Evolutionary conservation across 2,113 vertebrate species (phyloP).

Genomic region (Heterotilapia buettikoferi): DNA sequence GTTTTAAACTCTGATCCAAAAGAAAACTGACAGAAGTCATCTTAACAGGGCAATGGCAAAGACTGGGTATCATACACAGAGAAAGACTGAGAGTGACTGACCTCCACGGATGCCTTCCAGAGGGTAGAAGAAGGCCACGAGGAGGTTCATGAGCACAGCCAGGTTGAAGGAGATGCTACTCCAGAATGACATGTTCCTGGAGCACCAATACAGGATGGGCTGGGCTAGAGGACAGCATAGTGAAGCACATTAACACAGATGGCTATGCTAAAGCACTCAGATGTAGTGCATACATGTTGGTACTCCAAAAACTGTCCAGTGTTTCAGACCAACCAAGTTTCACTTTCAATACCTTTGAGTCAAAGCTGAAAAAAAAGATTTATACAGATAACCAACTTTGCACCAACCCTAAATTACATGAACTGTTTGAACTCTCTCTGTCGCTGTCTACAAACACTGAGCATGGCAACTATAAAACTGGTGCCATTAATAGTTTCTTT

Average conservation of each 20-base stretch:
- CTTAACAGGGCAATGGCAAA: background rate
- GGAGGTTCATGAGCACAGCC: conserved; percentile 96
- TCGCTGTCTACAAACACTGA: background rate
- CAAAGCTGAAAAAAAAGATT: background rate
- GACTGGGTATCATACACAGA: background rate
- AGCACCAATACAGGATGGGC: conserved; percentile 96
- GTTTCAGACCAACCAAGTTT: background rate
- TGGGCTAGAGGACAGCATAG: conserved; percentile 76
- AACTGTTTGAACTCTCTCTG: background rate
- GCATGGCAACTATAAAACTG: background rate
- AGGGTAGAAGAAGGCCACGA: conserved; percentile 97
- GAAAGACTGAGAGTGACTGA: conserved; percentile 48
- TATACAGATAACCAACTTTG: background rate
- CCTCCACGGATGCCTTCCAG: conserved; percentile 90
- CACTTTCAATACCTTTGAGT: background rate
- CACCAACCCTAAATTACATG: background rate
- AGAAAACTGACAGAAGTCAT: background rate
- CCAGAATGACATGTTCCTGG: conserved; percentile 99
- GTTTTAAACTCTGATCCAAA: background rate
- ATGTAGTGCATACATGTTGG: background rate
- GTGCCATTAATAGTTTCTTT: background rate
- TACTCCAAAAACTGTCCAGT: background rate
- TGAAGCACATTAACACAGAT: background rate
- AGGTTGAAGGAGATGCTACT: conserved; percentile 98
- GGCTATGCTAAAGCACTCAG: background rate